A percentile compares a stretch with the other conserved stretches of the same genome.
Evolutionary conservation across 2,797 vertebrate genomes (phyloP).

Genomic region (Orestias chungarensis): DNA sequence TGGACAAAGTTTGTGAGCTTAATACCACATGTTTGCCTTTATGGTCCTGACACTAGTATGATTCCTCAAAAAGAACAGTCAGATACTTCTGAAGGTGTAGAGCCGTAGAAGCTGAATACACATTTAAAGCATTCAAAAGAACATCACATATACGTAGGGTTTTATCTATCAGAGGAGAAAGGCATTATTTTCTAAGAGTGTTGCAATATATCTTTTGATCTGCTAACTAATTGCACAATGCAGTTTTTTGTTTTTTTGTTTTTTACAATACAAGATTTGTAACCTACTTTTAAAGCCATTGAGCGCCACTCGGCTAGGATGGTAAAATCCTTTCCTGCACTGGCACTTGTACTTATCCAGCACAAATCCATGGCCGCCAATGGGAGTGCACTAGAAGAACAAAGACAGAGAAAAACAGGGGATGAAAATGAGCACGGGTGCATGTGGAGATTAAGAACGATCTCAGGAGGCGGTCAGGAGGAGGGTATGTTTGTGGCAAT

Average conservation of each 20-base stretch:
- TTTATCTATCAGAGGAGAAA: slow-evolving; percentile 24
- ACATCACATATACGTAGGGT: slow-evolving; percentile 36
- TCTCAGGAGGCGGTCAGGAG: slow-evolving; percentile 4
- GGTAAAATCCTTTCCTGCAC: slow-evolving; percentile 95
- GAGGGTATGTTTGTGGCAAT: background rate
- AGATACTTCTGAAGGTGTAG: slow-evolving; percentile 21
- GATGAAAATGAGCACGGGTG: background rate
- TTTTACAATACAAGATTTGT: slow-evolving; percentile 47
- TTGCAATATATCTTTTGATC: slow-evolving; percentile 39
- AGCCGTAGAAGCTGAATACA: slow-evolving; percentile 22
- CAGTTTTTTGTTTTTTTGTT: slow-evolving; percentile 21
- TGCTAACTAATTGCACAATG: slow-evolving; percentile 37
- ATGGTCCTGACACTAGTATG: slow-evolving; percentile 10
- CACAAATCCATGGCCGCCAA: slow-evolving; percentile 94
- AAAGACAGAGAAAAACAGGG: slow-evolving; percentile 23
- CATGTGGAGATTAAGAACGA: background rate
- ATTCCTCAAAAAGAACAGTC: slow-evolving; percentile 23
- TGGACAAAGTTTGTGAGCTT: slow-evolving; percentile 40
- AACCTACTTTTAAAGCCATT: slow-evolving; percentile 96
- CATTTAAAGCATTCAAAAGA: slow-evolving; percentile 29
- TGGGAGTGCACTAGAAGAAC: slow-evolving; percentile 88
- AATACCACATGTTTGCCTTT: slow-evolving; percentile 35
- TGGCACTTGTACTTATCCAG: slow-evolving; percentile 97
- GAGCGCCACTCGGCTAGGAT: slow-evolving; percentile 88
- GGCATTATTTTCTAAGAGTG: slow-evolving; percentile 5